Evolutionary conservation across 2,113 vertebrate genomes (phyloP), one percentile per base, ranked within the genome.

Genomic region (Siniperca knerii): DNA sequence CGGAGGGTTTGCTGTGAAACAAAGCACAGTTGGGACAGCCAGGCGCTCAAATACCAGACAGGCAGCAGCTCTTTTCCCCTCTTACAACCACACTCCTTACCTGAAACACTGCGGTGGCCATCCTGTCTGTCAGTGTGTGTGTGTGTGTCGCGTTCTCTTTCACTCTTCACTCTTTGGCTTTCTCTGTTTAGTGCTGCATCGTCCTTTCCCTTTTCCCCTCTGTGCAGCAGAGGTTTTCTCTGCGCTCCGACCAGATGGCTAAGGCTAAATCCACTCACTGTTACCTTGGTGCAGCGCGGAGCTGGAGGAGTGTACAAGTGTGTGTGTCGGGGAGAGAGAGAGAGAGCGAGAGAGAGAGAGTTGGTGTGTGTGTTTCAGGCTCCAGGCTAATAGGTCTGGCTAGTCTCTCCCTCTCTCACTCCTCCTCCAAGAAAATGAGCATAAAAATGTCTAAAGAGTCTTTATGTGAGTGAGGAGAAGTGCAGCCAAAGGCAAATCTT

Each of bases 31-130:
- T 33, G 77, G 83, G 79, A 77, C 65, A 75, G 67, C 55, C 57
- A 29, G 29, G 48, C 40, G 15, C 78, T 82, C 55, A 16, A 52
- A 70, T 6, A 52, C 64, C 81, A 78, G 58, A 70, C 74, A 74
- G 33, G 55, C 82, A 88, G 68, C 70, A 62, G 66, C 73, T 48
- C 64, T 25, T 40, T 58, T 3, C 33, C 84, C 54, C 10, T 6
- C 61, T 54, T 13, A 18, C 60, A 80, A n/a, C 50, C 78, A 57
- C 35, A 46, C 62, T 82, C 52, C 96, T 95, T 93, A 96, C 96
- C 95, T 96, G 96, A 87, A 93, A 96, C 85, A 96, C 94, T 37
- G 95, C 95, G 37, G 96, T 96, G 86, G 95, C 96, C 95, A 96
- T 96, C 93, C 93, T 10, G 33, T 66, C 15, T 42, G 44, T 54